Evolutionary conservation across 1,140 invertebrate species (phyloP), one percentile per base, ranked within the genome.

Genomic region (Eurosta solidaginis): DNA sequence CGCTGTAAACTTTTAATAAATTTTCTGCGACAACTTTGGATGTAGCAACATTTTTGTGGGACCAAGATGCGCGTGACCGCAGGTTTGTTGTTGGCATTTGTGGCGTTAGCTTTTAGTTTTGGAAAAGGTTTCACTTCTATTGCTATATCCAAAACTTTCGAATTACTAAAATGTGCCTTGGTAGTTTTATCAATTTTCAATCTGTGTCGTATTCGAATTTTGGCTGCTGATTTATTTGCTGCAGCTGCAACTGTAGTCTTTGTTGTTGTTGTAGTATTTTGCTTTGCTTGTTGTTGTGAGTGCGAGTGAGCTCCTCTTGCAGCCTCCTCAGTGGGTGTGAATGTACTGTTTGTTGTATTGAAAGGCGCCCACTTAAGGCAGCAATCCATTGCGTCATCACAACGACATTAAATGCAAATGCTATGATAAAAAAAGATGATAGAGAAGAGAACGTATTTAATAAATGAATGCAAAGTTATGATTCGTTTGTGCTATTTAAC

Each of bases 341-440:
- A 33, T 76, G n/a, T 50, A 42, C 20, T 54, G 14, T 59, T 20
- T 59, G 20, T 77, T 22, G 54, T 78, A 47, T 47, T 76, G 78
- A 78, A 49, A 42, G 49, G 75, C 36, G 78, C 74, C 78, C 78
- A 68, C 76, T 76, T 68, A 76, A 79, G 78, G 78, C 78, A 36
- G 73, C 75, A 59, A 77, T 75, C 78, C 78, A 79, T 79, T 79
- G 78, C 44, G 78, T 79, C 78, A 79, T 79, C 54, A 78, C 78
- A 77, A 77, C 14, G 25, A 6, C 73, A 74, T 74, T 4, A 74
- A 74, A n/a, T 45, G 6, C 59, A 42, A 74, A 74, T 6, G 25
- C 73, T 74, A 29, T 6, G 45, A 74, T 4, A 2, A 74, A 22
- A 47, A 17, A 20, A 45, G n/a, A n/a, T n/a, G n/a, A n/a, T n/a